These are phyloP conservation scores for Drepanosiphum platanoidis DNA, from an alignment of 2,888 invertebrate species.

Conservation along the genomic window DNA sequence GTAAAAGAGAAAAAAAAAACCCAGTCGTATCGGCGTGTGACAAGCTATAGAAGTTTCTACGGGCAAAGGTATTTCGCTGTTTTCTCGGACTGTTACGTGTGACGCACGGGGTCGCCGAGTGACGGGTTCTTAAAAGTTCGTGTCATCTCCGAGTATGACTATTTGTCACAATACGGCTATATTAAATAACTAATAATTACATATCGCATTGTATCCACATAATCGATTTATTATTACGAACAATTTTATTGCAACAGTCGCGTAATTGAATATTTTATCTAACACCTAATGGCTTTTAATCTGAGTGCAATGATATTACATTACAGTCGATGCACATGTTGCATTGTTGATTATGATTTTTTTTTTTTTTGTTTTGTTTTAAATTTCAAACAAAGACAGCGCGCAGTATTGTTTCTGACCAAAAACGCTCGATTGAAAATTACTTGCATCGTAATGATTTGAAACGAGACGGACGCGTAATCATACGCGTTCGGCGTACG, in stretches of 20 bases:
- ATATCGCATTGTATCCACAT: background rate
- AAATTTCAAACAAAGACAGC: no score
- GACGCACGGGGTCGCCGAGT: background rate
- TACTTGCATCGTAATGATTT: no score
- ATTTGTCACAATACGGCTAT: background rate
- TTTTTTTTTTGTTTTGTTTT: no score
- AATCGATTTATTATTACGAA: background rate
- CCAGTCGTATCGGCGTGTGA: background rate
- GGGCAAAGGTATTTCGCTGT: background rate
- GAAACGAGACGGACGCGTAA: no score
- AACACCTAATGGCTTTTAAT: background rate
- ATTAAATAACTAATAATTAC: background rate
- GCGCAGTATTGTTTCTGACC: no score
- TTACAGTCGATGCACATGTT: background rate
- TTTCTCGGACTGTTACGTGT: background rate
- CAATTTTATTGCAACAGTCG: background rate
- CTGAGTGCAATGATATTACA: background rate
- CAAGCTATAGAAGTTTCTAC: background rate
- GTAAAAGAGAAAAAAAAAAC: no score
- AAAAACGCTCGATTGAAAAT: no score
- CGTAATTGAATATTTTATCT: background rate
- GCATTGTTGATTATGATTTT: no score
- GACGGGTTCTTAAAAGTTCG: background rate
- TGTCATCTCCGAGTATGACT: background rate
- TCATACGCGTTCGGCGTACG: no score